phyloP scores from a whole-genome alignment of 2,113 vertebrate species.

The Ranitomeya variabilis region DNA sequence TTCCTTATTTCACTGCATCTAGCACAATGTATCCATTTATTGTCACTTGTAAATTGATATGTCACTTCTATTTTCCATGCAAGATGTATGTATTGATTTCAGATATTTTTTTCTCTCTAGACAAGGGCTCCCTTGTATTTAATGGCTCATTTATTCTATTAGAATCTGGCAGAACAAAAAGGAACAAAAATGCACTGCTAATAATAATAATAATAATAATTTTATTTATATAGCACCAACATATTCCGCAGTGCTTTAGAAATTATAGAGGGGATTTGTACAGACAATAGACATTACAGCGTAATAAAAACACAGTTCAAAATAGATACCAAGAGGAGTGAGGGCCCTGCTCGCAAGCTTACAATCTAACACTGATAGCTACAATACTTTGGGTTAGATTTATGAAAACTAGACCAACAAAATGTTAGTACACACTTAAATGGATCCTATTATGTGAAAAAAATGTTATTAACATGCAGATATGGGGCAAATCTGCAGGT shows the following conservation, averaged over 20 bases:
- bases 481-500: too few relatives aligned
- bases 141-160: slow-evolving; percentile 11
- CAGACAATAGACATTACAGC: too few relatives aligned
- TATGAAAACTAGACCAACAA: neutral
- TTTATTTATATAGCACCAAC: too few relatives aligned
- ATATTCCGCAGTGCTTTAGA: too few relatives aligned
- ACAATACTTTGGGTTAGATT: neutral
- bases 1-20: neutral
- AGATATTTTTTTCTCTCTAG: slow-evolving; percentile 5
- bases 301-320: too few relatives aligned
- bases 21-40: neutral
- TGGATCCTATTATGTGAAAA: too few relatives aligned
- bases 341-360: too few relatives aligned
- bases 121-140: neutral
- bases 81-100: slow-evolving; percentile 32
- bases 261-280: too few relatives aligned
- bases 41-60: slow-evolving; percentile 28
- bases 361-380: neutral
- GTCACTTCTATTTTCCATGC: neutral
- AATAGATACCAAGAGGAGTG: too few relatives aligned
- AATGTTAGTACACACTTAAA: neutral
- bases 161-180: neutral
- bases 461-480: too few relatives aligned
- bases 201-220: too few relatives aligned
- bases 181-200: neutral